These are phyloP conservation scores for Rhyzopertha dominica DNA, from an alignment of 1,140 invertebrate species.

Conservation along the genomic window DNA sequence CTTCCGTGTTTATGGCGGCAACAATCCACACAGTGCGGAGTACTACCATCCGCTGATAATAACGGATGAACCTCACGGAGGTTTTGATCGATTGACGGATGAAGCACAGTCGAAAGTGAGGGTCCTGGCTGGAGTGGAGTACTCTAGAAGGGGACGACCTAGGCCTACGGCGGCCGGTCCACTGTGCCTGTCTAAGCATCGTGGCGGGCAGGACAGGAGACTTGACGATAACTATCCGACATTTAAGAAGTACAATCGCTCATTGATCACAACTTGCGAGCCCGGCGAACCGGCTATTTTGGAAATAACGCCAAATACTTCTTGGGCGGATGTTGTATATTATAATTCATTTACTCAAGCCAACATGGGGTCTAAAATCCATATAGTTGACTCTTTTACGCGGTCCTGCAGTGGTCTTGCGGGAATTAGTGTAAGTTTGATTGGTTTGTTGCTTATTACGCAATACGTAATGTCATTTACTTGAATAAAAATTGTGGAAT, in stretches of 20 bases:
- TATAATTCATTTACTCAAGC: slow-evolving; percentile 89
- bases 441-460: no score
- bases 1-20: slow-evolving; percentile 78
- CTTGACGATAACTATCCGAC: slow-evolving; percentile 71
- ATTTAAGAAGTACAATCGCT: slow-evolving; percentile 80
- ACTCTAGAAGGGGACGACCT: slow-evolving; percentile 71
- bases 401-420: slow-evolving; percentile 19
- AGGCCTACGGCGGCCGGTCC: slow-evolving; percentile 74
- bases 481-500: no score
- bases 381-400: slow-evolving; percentile 69
- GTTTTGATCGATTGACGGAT: slow-evolving; percentile 69
- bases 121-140: slow-evolving; percentile 82
- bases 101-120: slow-evolving; percentile 65
- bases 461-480: no score
- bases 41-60: slow-evolving; percentile 91
- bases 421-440: neutral
- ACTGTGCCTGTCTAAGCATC: slow-evolving; percentile 68
- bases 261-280: slow-evolving; percentile 64
- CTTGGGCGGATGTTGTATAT: slow-evolving; percentile 89
- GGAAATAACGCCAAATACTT: slow-evolving; percentile 79
- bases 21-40: slow-evolving; percentile 82
- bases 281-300: slow-evolving; percentile 65
- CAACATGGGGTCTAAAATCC: slow-evolving; percentile 89
- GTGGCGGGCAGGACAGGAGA: slow-evolving; percentile 60
- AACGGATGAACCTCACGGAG: slow-evolving; percentile 79